Evolutionary conservation across 1,140 invertebrate genomes (phyloP), one percentile per base, ranked within the genome.

Genomic region (Delia radicum): DNA sequence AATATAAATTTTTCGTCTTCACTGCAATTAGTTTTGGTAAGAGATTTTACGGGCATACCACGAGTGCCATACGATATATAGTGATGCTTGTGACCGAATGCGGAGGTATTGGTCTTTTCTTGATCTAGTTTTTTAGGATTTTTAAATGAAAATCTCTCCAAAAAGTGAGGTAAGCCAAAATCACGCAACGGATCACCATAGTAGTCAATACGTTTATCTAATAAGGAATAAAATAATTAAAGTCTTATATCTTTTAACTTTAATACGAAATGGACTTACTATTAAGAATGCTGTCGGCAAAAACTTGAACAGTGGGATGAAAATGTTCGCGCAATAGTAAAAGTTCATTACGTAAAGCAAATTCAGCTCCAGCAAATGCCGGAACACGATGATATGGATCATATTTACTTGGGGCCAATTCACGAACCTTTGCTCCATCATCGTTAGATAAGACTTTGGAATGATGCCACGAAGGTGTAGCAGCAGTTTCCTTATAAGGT

Each of bases 141-240:
- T 86, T 97, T 96, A 81, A 96, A 99, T 2, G 96, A 95, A 87
- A 98, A 99, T 74, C 96, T 89, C 83, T 99, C 97, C 12, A 99
- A 87, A 83, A 99, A 99, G 76, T 95, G 88, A 27, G 95, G 93
- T 1, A 95, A 86, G 0, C 93, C 94, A 81, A 98, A 96, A 87
- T 99, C 97, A 81, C 94, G 90, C 0, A 99, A 86, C 0, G 97
- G 97, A 88, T 99, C 96, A 0, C 98, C 97, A 73, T 91, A 90
- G 82, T 99, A 99, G 27, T 91, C 89, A 33, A 98, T 93, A 72
- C 87, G 79, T 86, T 91, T 88, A 33, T 90, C 92, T 93, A 80
- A 15, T 84, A 85, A 81, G 69, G 2, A 24, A 21, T 26, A 28
- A 73, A 61, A 28, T 27, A 42, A 21, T 26, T 21, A n/a, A n/a